A percentile compares a stretch with the other conserved stretches of the same genome.
Conservation (phyloP, 2,113 vertebrate species). For the Burhinus oedicnemus region DNA sequence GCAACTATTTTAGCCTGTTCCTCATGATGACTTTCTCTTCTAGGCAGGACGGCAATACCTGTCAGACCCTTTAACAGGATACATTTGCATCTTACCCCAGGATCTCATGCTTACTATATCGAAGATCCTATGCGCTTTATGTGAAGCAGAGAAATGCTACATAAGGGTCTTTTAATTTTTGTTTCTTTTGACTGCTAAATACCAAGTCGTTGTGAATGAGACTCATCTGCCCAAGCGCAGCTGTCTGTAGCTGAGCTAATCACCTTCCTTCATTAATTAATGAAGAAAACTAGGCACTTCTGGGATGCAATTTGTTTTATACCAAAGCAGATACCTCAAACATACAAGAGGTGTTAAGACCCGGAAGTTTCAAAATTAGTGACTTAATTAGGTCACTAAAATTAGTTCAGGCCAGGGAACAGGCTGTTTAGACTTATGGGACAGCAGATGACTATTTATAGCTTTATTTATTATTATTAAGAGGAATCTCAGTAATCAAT, state of each 20-base stretch:
- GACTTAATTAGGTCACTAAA: not conserved
- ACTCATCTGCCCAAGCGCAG: not conserved
- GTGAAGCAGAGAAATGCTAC: slow-evolving; percentile 30
- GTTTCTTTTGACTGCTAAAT: slow-evolving; percentile 68
- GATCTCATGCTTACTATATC: not conserved
- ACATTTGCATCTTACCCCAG: not conserved
- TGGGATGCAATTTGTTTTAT: not conserved
- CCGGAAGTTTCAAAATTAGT: slow-evolving; percentile 56
- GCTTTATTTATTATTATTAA: not conserved
- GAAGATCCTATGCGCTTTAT: not conserved
- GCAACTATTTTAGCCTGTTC: not conserved
- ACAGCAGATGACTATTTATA: not conserved
- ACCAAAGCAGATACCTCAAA: not conserved
- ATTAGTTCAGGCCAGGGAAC: not conserved
- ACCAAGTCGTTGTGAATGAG: slow-evolving; percentile 55
- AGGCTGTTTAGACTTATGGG: not conserved
- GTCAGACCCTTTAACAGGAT: not conserved
- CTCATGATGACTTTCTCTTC: not conserved
- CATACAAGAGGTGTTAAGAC: not conserved
- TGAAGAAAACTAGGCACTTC: slow-evolving; percentile 1
- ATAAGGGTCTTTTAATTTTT: slow-evolving; percentile 66
- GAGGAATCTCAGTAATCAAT: not conserved
- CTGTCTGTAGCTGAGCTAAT: not conserved
- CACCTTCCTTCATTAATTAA: slow-evolving; percentile 28
- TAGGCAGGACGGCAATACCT: not conserved